Conservation (phyloP, 1,140 invertebrate species). For the Berghia stephanieae region DNA sequence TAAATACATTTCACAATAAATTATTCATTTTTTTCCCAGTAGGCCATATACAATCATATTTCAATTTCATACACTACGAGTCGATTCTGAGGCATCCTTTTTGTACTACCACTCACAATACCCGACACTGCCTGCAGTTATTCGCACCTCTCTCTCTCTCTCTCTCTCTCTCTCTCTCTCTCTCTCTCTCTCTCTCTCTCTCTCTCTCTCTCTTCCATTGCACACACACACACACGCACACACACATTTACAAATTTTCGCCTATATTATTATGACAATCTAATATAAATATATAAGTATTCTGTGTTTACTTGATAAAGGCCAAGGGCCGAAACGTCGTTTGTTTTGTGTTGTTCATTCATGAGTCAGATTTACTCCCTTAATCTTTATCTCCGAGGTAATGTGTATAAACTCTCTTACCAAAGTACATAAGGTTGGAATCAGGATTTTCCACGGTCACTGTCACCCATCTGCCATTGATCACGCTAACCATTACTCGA, state of each 20-base stretch:
- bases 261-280: no score
- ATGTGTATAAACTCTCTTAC: no score
- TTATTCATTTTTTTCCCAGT: constrained; percentile 1
- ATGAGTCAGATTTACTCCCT: no score
- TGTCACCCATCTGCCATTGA: neutral
- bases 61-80: neutral
- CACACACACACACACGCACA: constrained; percentile 11
- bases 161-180: neutral
- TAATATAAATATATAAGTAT: no score
- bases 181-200: neutral
- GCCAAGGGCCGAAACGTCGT: no score
- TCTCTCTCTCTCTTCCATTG: neutral
- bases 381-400: no score
- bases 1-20: neutral
- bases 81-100: no score
- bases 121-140: neutral
- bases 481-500: no score
- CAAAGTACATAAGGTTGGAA: no score
- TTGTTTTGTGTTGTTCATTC: no score
- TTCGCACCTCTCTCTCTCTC: neutral
- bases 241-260: constrained; percentile 10
- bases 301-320: no score
- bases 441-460: no score
- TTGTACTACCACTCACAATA: neutral
- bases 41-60: neutral